Conservation (phyloP, 2,888 invertebrate species). For the Junonia oenone region DNA sequence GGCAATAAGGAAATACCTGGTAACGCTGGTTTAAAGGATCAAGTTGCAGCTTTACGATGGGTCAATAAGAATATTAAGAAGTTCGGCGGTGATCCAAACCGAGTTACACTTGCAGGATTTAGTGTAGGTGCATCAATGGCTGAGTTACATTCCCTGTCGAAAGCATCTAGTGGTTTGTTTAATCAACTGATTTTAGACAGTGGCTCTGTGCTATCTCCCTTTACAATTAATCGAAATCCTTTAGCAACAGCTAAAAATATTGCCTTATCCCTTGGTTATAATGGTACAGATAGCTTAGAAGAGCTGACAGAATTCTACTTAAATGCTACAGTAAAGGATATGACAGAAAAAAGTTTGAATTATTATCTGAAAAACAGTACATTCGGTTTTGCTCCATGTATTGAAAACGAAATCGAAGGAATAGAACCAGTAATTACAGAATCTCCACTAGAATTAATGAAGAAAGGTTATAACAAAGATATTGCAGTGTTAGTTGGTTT, state of each 20-base stretch:
- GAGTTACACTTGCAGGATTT: constrained; percentile 90
- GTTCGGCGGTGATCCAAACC: constrained; percentile 89
- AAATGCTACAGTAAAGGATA: constrained; percentile 40
- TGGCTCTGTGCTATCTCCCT: constrained; percentile 62
- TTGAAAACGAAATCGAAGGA: constrained; percentile 50
- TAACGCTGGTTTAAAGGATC: constrained; percentile 92
- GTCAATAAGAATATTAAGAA: constrained; percentile 85
- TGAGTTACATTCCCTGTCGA: constrained; percentile 54
- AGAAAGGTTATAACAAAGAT: constrained; percentile 45
- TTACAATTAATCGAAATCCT: constrained; percentile 59
- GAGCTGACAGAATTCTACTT: constrained; percentile 62
- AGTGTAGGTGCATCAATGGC: constrained; percentile 85
- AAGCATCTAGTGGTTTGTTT: constrained; percentile 53
- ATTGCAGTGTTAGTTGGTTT: constrained; percentile 57
- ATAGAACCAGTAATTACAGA: constrained; percentile 56
- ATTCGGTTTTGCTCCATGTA: constrained; percentile 66
- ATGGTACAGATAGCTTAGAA: constrained; percentile 50
- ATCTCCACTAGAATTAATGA: constrained; percentile 55
- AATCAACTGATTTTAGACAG: constrained; percentile 64
- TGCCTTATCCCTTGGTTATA: constrained; percentile 57
- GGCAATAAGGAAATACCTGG: constrained; percentile 84
- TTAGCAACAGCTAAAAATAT: constrained; percentile 59
- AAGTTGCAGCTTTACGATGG: constrained; percentile 88
- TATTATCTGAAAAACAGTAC: constrained; percentile 63
- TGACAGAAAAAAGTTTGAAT: constrained; percentile 53